Percentiles rank a stretch among this genome's conserved stretches.
Conservation (phyloP, 2,113 vertebrate species). For the Anser cygnoides region DNA sequence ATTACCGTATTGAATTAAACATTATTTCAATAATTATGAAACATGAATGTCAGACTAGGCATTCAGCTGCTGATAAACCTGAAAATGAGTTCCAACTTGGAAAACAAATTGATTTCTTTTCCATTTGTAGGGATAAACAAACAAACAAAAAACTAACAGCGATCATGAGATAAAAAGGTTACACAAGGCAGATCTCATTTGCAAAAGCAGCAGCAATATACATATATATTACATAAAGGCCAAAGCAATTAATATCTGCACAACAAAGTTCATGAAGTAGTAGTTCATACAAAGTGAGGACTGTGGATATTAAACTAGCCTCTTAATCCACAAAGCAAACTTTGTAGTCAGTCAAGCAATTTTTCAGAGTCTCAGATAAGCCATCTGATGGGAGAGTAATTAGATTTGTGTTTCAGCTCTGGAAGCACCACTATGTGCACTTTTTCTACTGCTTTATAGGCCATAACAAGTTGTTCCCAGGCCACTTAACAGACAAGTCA, state of each 20-base stretch:
- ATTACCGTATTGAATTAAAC: neutral
- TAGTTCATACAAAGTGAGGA: constrained; percentile 5
- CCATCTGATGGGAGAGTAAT: constrained; percentile 18
- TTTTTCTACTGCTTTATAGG: constrained; percentile 52
- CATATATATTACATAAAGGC: neutral
- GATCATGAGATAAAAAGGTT: neutral
- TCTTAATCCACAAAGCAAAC: constrained; percentile 43
- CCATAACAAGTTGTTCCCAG: constrained; percentile 66
- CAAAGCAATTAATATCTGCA: constrained; percentile 13
- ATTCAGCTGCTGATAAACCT: neutral
- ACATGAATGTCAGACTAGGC: neutral
- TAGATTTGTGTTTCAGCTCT: constrained; percentile 38
- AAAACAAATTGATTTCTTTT: neutral
- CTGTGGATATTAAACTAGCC: constrained; percentile 7
- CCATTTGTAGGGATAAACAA: neutral
- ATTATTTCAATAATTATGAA: constrained; percentile 18
- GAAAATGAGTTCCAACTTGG: neutral
- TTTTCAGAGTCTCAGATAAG: constrained; percentile 42
- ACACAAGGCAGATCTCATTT: neutral
- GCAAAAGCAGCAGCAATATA: constrained; percentile 19
- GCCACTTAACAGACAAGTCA: constrained; percentile 48
- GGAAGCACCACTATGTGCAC: constrained; percentile 18
- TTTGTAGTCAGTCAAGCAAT: constrained; percentile 31
- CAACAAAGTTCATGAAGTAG: neutral
- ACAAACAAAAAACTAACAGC: neutral